A percentile compares a stretch with the other conserved stretches of the same genome.
Conservation (phyloP, 2,888 invertebrate genomes). For the Celastrina argiolus region DNA sequence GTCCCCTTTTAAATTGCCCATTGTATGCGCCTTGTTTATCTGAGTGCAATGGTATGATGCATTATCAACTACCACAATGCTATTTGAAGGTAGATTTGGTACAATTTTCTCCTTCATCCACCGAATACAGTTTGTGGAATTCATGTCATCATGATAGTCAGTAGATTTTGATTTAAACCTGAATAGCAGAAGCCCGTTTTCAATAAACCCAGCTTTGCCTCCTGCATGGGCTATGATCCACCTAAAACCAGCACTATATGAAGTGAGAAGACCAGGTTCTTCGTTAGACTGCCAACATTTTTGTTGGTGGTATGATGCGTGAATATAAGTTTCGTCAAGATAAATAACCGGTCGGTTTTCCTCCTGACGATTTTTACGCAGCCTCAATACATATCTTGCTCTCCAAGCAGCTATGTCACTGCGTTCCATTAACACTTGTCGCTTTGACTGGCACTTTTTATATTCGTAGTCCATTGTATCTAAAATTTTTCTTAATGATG, state of each 20-base stretch:
- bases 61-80: slow-evolving; percentile 34
- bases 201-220: slow-evolving; percentile 27
- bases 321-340: slow-evolving; percentile 26
- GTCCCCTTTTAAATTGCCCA: slow-evolving; percentile 29
- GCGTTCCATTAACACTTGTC: slow-evolving; percentile 26
- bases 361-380: slow-evolving; percentile 20
- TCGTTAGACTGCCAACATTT: slow-evolving; percentile 26
- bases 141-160: slow-evolving; percentile 32
- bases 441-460: slow-evolving; percentile 29
- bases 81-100: slow-evolving; percentile 32
- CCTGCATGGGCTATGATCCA: slow-evolving; percentile 32
- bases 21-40: slow-evolving; percentile 31
- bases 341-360: slow-evolving; percentile 23
- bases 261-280: slow-evolving; percentile 24
- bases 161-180: slow-evolving; percentile 31
- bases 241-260: slow-evolving; percentile 27
- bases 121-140: slow-evolving; percentile 27
- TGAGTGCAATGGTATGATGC: slow-evolving; percentile 34
- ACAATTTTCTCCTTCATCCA: slow-evolving; percentile 29
- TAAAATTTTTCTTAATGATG: slow-evolving; percentile 25
- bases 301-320: slow-evolving; percentile 25
- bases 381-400: slow-evolving; percentile 23
- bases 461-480: slow-evolving; percentile 27
- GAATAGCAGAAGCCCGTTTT: not conserved
- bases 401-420: slow-evolving; percentile 27